Percentiles rank a stretch among this genome's conserved stretches.
phyloP scores from a whole-genome alignment of 2,888 invertebrate genomes.

The Poecilus cupreus region DNA sequence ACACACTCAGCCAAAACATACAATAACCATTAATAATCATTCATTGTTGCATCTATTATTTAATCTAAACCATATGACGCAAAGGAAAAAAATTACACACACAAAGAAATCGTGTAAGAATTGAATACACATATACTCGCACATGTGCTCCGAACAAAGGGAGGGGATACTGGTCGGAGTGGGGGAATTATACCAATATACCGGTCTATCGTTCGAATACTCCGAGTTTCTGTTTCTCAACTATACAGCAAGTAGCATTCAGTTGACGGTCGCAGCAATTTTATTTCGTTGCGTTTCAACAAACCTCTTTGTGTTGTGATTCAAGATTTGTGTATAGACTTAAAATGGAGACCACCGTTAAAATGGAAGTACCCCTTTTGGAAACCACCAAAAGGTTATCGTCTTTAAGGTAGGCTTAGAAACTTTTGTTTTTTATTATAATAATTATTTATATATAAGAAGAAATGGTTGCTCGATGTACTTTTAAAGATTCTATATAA shows the following conservation, averaged over 20 bases:
- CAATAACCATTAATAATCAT: too few species aligned
- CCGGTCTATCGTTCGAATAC: constrained; percentile 5
- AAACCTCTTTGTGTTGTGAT: not conserved
- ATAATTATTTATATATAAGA: too few species aligned
- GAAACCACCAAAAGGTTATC: constrained; percentile 65
- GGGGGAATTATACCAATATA: constrained; percentile 38
- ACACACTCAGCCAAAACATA: too few species aligned
- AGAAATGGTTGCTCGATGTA: too few species aligned
- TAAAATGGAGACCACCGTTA: constrained; percentile 60
- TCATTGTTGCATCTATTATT: too few species aligned
- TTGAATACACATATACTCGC: not conserved
- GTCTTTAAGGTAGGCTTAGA: constrained; percentile 65
- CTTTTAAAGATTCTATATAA: too few species aligned
- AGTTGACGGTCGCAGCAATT: not conserved
- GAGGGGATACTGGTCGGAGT: not conserved
- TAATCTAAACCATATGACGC: too few species aligned
- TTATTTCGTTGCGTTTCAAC: too few species aligned
- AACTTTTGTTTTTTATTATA: not conserved
- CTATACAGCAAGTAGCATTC: not conserved
- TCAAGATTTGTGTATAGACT: constrained; percentile 42
- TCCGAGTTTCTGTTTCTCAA: not conserved
- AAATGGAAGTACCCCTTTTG: constrained; percentile 64
- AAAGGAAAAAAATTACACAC: too few species aligned
- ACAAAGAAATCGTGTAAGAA: not conserved
- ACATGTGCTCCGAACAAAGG: constrained; percentile 2